Evolutionary conservation across 2,888 invertebrate genomes (phyloP).

Genomic region (Chaitophorus viminalis): DNA sequence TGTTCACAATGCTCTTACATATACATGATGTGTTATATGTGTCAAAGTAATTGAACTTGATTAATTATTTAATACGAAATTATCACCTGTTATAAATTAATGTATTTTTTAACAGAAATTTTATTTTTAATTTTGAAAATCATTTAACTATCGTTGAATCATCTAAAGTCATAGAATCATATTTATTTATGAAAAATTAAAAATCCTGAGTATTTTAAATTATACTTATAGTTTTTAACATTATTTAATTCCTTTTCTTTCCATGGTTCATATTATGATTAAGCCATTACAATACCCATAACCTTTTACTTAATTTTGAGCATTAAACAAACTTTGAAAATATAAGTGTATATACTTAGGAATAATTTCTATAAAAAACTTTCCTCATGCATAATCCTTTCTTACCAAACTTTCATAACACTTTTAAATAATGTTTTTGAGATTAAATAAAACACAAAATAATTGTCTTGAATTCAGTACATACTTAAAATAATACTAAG

Average conservation of each 20-base stretch:
- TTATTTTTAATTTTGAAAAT: not conserved
- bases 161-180: not conserved
- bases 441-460: constrained; percentile 11
- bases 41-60: too few species aligned
- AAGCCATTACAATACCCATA: not conserved
- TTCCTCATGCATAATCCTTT: constrained; percentile 3
- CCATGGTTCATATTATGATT: not conserved
- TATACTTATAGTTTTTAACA: not conserved
- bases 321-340: constrained; percentile 11
- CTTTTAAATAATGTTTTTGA: constrained; percentile 29
- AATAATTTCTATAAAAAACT: constrained; percentile 16
- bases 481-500: not conserved
- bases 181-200: not conserved
- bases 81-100: too few species aligned
- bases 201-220: not conserved
- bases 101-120: not conserved
- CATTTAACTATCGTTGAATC: not conserved
- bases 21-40: too few species aligned
- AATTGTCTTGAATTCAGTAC: constrained; percentile 4
- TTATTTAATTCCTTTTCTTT: not conserved
- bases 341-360: not conserved
- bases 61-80: too few species aligned
- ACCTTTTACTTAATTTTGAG: not conserved
- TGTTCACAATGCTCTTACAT: too few species aligned
- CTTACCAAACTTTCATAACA: not conserved